A percentile compares a stretch with the other conserved stretches of the same genome.
Conservation (phyloP, 2,797 vertebrate genomes). For the Anguilla megastoma region DNA sequence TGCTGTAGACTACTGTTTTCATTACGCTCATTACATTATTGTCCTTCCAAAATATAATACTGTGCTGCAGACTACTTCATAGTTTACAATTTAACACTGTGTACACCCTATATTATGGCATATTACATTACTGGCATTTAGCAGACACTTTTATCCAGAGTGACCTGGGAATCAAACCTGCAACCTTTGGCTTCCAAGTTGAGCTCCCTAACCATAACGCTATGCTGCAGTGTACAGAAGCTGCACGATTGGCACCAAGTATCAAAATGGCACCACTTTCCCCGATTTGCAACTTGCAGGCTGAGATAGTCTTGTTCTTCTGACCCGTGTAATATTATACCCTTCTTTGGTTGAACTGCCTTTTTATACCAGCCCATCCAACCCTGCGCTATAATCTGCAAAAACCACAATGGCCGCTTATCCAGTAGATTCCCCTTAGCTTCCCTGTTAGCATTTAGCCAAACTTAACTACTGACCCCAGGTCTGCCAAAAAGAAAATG, state of each 20-base stretch:
- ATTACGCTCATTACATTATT: not conserved
- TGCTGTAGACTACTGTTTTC: not conserved
- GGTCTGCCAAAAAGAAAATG: not conserved
- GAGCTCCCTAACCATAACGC: too few relatives aligned
- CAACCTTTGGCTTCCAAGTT: too few relatives aligned
- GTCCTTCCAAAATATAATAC: too few relatives aligned
- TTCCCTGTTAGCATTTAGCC: not conserved
- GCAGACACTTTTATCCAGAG: too few relatives aligned
- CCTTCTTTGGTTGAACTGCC: not conserved
- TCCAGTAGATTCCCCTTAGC: not conserved
- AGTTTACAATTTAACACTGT: too few relatives aligned
- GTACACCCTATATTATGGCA: too few relatives aligned
- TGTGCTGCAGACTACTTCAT: too few relatives aligned
- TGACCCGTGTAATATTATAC: not conserved
- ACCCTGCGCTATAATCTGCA: not conserved
- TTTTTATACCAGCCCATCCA: not conserved
- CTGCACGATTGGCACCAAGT: not conserved
- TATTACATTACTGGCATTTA: too few relatives aligned
- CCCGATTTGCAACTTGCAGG: not conserved
- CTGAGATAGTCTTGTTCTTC: not conserved
- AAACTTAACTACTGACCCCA: not conserved
- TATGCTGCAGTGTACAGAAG: too few relatives aligned
- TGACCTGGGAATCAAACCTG: too few relatives aligned
- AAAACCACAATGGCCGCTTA: not conserved
- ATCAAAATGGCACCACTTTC: not conserved